Percentiles rank a stretch among this genome's conserved stretches.
Evolutionary conservation across 2,888 invertebrate genomes (phyloP).

Genomic region (Aelia acuminata): DNA sequence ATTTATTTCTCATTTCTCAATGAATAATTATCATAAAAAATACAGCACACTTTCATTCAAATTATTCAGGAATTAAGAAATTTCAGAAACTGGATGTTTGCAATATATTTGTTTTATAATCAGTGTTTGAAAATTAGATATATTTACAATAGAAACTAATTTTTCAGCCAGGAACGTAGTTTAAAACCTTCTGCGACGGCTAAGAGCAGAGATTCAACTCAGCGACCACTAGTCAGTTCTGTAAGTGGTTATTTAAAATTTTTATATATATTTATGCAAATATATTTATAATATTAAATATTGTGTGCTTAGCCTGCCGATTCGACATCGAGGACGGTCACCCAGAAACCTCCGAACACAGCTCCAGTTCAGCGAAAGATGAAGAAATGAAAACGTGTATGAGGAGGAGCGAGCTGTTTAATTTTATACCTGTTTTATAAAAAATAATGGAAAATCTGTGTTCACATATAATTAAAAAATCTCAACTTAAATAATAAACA

Average conservation of each 20-base stretch:
- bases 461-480: neutral
- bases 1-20: neutral
- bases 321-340: slow-evolving; percentile 48
- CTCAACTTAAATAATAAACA: neutral
- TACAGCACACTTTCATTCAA: neutral
- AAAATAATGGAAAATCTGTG: slow-evolving; percentile 8
- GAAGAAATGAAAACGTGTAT: slow-evolving; percentile 56
- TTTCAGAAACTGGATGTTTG: neutral
- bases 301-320: slow-evolving; percentile 60
- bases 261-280: neutral
- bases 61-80: neutral
- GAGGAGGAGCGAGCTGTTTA: slow-evolving; percentile 20
- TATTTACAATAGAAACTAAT: neutral
- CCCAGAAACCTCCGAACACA: slow-evolving; percentile 64
- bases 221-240: slow-evolving; percentile 61
- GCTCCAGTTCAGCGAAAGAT: slow-evolving; percentile 65
- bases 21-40: neutral
- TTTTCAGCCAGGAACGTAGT: slow-evolving; percentile 71
- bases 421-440: slow-evolving; percentile 58
- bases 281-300: neutral
- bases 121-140: neutral
- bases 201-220: slow-evolving; percentile 59
- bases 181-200: slow-evolving; percentile 65
- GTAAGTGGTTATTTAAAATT: neutral
- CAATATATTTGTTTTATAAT: neutral